Conservation (phyloP, 2,113 vertebrate genomes). For the Buteo buteo region DNA sequence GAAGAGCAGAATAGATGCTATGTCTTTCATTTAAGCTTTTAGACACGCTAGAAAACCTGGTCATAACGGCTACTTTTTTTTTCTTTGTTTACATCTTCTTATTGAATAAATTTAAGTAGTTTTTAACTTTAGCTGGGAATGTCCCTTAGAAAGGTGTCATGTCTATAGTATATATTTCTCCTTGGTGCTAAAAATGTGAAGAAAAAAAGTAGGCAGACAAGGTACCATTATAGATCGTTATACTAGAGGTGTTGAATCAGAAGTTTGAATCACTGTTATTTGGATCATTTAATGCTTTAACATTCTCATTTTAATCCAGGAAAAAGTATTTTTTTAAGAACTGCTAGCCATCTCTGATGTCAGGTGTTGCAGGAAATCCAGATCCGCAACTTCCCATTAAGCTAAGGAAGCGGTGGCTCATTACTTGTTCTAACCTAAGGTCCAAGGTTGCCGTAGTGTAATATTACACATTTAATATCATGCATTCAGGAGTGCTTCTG, state of each 20-base stretch:
- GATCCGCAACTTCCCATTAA: background rate
- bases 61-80: background rate
- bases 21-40: background rate
- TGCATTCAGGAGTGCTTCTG: background rate
- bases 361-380: background rate
- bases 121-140: background rate
- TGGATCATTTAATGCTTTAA: background rate
- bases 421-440: background rate
- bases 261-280: background rate
- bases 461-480: background rate
- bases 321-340: background rate
- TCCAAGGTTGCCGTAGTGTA: background rate
- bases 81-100: background rate
- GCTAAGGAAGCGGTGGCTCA: rapidly evolving
- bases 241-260: background rate
- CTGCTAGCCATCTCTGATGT: background rate
- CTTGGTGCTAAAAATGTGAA: background rate
- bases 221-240: rapidly evolving
- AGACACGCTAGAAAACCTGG: background rate
- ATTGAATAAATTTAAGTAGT: background rate
- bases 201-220: background rate
- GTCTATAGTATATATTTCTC: background rate
- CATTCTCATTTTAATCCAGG: background rate
- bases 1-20: background rate
- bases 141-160: background rate